Evolutionary conservation across 2,888 invertebrate genomes (phyloP), one percentile per base, ranked within the genome.

Genomic region (Lepidocyrtinus sp.): DNA sequence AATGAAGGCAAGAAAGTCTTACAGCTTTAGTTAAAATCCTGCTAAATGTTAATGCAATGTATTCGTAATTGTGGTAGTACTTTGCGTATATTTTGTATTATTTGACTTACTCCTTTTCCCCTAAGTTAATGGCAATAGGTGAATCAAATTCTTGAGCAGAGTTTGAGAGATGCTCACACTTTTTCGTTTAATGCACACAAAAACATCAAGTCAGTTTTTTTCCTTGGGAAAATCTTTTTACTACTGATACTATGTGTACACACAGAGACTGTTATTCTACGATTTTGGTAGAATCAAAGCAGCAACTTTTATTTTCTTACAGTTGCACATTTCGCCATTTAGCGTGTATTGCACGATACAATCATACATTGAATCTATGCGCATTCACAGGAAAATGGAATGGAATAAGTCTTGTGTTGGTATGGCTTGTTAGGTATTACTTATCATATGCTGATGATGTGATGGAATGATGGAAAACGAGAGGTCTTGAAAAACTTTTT

Each of bases 261-360:
- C n/a, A n/a, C n/a, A n/a, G n/a, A n/a, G n/a, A n/a, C n/a, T n/a
- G n/a, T n/a, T n/a, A n/a, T n/a, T n/a, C n/a, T n/a, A n/a, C n/a
- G n/a, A n/a, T n/a, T n/a, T n/a, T n/a, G n/a, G n/a, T n/a, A n/a
- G n/a, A n/a, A n/a, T n/a, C n/a, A n/a, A n/a, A 62, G 25, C 5
- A 15, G 25, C 26, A 9, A 17, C 55, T 17, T 12, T 64, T 9
- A n/a, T 9, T 63, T 22, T 25, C 64, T 64, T 64, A 26, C 27
- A 22, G 12, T 65, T 67, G 63, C 63, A 75, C 69, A 75, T 63
- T 68, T 70, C 70, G 70, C 63, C 64, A 76, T 63, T 36, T 73
- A 76, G 69, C 64, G 70, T 64, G n/a, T 71, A 74, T 76, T 76
- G 75, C 75, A 76, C 50, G 63, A 74, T 71, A 22, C 36, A 36